Base-by-base conservation (phyloP, 1,140 invertebrate genomes). In the Ostrea edulis region DNA sequence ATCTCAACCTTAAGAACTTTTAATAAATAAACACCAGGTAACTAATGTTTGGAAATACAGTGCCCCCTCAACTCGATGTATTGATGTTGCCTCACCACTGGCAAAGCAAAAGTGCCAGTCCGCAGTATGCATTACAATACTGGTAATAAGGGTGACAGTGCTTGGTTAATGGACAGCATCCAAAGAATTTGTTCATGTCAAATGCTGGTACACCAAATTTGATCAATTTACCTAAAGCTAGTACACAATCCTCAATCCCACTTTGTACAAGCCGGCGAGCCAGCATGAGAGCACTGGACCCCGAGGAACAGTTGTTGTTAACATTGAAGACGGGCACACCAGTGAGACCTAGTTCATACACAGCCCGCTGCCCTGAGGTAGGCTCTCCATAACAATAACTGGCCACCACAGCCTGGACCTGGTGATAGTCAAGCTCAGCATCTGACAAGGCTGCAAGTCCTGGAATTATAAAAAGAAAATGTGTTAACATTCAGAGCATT, bases 301-400 rank as follows among this genome's bases (percentile, higher is more conserved):
- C 99, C 20, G 98, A 99, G 0, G 99, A 97, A 93, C 99, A 99
- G 94, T 99, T 99, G 93, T 99, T 99, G 95, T 99, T 99, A 0
- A 99, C 98, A 96, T 99, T 99, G 95, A 97, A 98, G 86, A 99
- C 97, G 11, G 99, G 99, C 92, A 99, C 98, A n/a, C 98, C 99
- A 71, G 97, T 99, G 96, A 99, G 97, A 55, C 99, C 99, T 58
- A 99, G 95, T 94, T 98, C 97, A 95, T 99, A 99, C 0, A 99
- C 93, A 0, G 98, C 97, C 91, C 98, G 95, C 95, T 99, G 99
- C 3, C 99, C 99, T 95, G 97, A 97, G 9, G 98, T 98, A 4
- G 98, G 99, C 94, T 99, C 99, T 1, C 98, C 99, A 94, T 98
- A 99, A 35, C 99, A 98, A 95, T 99, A 99, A 35, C 98, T 98